phyloP scores from a whole-genome alignment of 2,797 vertebrate genomes.

The Gambusia yucatana region DNA sequence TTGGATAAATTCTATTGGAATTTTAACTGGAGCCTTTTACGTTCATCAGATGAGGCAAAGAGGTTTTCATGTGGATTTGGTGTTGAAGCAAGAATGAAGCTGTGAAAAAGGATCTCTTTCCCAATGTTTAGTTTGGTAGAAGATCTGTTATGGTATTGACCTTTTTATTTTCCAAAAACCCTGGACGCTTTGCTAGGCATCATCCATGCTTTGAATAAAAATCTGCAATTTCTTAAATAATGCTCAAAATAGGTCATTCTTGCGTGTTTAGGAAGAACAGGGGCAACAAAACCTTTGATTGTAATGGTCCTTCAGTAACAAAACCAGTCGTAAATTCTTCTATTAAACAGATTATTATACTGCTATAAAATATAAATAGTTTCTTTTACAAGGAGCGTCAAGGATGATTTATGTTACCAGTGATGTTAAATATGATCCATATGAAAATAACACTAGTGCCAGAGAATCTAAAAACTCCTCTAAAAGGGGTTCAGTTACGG shows the following conservation, averaged over 20 bases:
- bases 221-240: not conserved
- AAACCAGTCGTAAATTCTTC: not conserved
- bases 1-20: not conserved
- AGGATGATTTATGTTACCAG: not conserved
- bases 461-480: not conserved
- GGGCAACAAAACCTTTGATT: not conserved
- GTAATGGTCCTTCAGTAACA: not conserved
- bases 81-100: not conserved
- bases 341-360: not conserved
- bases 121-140: not conserved
- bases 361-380: not conserved
- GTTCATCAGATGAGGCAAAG: not conserved
- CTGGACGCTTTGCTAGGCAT: not conserved
- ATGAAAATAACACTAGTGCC: not conserved
- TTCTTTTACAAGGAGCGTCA: not conserved
- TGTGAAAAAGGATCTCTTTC: too few species aligned
- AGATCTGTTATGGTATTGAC: too few species aligned
- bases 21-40: not conserved
- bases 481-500: not conserved
- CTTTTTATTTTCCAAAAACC: not conserved
- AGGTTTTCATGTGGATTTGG: not conserved
- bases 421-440: not conserved
- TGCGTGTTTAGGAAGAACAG: not conserved
- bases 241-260: not conserved
- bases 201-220: not conserved